Percentiles rank a stretch among this genome's conserved stretches.
Evolutionary conservation across 1,140 invertebrate genomes (phyloP).

Genomic region (Sinella curviseta): DNA sequence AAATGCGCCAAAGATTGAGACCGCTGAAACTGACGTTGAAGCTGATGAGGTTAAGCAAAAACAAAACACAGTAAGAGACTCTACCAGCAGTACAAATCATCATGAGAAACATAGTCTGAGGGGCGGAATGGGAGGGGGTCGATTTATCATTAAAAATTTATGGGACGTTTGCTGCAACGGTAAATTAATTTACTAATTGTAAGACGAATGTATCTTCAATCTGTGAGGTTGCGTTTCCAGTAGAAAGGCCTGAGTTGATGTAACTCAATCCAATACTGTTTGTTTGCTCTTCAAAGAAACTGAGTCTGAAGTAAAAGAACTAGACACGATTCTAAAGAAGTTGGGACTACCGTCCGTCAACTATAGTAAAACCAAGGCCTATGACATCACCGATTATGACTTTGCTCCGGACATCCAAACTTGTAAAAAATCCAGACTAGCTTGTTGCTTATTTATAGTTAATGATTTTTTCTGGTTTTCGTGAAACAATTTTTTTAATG

Average conservation of each 20-base stretch:
- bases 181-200: neutral
- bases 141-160: conserved; percentile 21
- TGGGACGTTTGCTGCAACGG: conserved; percentile 26
- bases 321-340: neutral
- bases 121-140: neutral
- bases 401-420: neutral
- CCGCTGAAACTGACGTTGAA: too few species aligned
- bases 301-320: neutral
- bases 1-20: too few species aligned
- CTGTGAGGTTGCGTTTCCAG: too few species aligned
- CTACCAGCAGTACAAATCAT: neutral
- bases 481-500: neutral
- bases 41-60: too few species aligned
- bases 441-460: neutral
- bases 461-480: neutral
- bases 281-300: neutral
- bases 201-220: neutral
- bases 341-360: neutral
- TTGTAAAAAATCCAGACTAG: neutral
- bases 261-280: neutral
- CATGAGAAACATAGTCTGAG: neutral
- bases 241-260: too few species aligned
- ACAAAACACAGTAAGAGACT: neutral
- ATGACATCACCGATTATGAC: neutral
- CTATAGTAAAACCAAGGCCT: neutral